phyloP scores from a whole-genome alignment of 2,797 vertebrate species.

The Chelon auratus region DNA sequence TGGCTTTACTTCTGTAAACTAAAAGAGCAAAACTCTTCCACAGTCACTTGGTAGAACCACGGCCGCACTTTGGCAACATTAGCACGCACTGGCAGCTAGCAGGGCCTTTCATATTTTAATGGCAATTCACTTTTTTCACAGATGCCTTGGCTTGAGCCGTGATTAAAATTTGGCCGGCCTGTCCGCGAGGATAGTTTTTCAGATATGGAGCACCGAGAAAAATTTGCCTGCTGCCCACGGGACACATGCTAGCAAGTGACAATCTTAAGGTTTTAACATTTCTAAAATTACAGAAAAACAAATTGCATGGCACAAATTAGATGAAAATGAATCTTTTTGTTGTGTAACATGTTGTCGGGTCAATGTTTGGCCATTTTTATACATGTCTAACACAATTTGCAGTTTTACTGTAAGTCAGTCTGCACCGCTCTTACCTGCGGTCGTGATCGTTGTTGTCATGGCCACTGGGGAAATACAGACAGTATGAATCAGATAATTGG shows the following conservation, averaged over 20 bases:
- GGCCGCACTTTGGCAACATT: slow-evolving; percentile 39
- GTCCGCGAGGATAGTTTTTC: slow-evolving; percentile 11
- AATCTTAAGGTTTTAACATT: neutral
- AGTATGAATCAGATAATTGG: slow-evolving; percentile 59
- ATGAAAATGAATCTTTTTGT: neutral
- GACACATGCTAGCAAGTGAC: slow-evolving; percentile 19
- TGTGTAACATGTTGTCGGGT: neutral
- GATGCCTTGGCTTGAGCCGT: slow-evolving; percentile 45
- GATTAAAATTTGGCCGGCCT: slow-evolving; percentile 30
- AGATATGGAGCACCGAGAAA: slow-evolving; percentile 9
- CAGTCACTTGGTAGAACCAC: slow-evolving; percentile 11
- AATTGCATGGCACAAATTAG: neutral
- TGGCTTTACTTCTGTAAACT: slow-evolving; percentile 30
- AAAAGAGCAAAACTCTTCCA: slow-evolving; percentile 37
- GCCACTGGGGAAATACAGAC: slow-evolving; percentile 75
- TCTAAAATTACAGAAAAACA: neutral
- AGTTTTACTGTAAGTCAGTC: slow-evolving; percentile 33
- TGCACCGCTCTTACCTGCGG: slow-evolving; percentile 69
- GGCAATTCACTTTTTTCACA: slow-evolving; percentile 35
- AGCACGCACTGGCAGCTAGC: slow-evolving; percentile 20
- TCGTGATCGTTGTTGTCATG: slow-evolving; percentile 75
- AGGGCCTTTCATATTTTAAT: slow-evolving; percentile 39
- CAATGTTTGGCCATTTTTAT: neutral
- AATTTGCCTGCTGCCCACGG: slow-evolving; percentile 16
- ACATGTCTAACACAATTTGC: slow-evolving; percentile 5